Evolutionary conservation across 1,140 invertebrate species (phyloP), one percentile per base, ranked within the genome.

Genomic region (Harlomillsia oculata): DNA sequence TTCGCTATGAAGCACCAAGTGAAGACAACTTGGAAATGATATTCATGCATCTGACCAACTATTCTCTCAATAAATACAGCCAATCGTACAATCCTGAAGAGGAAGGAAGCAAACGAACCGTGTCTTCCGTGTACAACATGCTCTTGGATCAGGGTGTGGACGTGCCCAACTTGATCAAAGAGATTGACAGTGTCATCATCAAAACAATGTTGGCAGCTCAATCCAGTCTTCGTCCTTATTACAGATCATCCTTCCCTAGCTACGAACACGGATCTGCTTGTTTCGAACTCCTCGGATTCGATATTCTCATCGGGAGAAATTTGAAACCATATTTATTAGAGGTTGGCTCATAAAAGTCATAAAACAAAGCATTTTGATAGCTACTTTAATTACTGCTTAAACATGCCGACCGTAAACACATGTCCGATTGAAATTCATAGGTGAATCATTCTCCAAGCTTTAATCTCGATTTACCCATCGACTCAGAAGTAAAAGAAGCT

Each of bases 1-100:
- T 79, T 61, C 78, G 84, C 65, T 93, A 92, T 67, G 80, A 80
- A 56, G 83, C 89, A 65, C 88, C 89, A 0, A 84, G 78, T 40
- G 74, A 78, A 14, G 77, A 81, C 30, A 94, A 94, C 64, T 78
- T 84, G 2, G 77, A 77, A 1, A 89, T 95, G 69, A 79, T 91
- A 29, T 98, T 83, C 69, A 97, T 97, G 89, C 95, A 98, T 73
- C 75, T 98, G 53, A 98, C 95, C 1, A 98, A 98, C 75, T 98
- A 97, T 69, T 87, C 89, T 0, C 80, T 97, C 1, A 97, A 98
- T 72, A 96, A 94, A 67, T 83, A 88, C 62, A 73, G 69, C 56
- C 55, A 61, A 26, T 59, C 59, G 16, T 65, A 59, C 36, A 46
- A 59, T 29, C 25, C 36, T 1, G 50, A 60, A 0, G 43, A 36